Percentiles rank a stretch among this genome's conserved stretches.
Conservation (phyloP, 1,140 invertebrate species). For the Hycleus phaleratus region DNA sequence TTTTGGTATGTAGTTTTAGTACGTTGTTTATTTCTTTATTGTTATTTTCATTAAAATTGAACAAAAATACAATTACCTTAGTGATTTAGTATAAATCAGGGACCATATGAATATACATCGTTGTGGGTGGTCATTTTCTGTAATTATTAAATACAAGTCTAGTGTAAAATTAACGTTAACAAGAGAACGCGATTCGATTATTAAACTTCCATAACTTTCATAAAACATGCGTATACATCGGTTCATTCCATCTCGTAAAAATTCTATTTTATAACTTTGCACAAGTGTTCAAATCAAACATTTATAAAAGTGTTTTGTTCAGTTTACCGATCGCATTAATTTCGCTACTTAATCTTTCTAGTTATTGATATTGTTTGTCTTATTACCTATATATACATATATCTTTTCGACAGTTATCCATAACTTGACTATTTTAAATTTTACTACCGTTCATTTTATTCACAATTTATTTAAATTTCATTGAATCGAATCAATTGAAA, state of each 20-base stretch:
- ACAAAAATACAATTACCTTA: neutral
- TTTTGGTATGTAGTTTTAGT: too few relatives aligned
- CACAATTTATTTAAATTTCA: too few relatives aligned
- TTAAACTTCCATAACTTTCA: constrained; percentile 24
- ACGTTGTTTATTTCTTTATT: too few relatives aligned
- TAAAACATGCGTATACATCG: constrained; percentile 21
- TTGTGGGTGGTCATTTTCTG: constrained; percentile 23
- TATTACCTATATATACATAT: too few relatives aligned
- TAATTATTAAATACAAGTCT: constrained; percentile 22
- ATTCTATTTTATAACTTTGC: constrained; percentile 22
- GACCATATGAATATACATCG: constrained; percentile 12
- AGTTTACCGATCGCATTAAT: constrained; percentile 17
- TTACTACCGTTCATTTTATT: too few relatives aligned
- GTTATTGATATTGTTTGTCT: too few relatives aligned
- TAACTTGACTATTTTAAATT: too few relatives aligned
- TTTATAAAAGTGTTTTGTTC: constrained; percentile 12
- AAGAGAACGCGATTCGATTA: constrained; percentile 26
- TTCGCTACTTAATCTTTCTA: constrained; percentile 1
- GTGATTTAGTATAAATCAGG: neutral
- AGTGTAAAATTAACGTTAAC: constrained; percentile 25
- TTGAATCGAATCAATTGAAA: too few relatives aligned
- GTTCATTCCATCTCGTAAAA: constrained; percentile 20
- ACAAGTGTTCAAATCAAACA: constrained; percentile 23
- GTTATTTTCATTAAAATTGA: too few relatives aligned
- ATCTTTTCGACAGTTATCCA: too few relatives aligned